A percentile compares a stretch with the other conserved stretches of the same genome.
Evolutionary conservation across 2,113 vertebrate species (phyloP).

Genomic region (Rhinoptilus africanus): DNA sequence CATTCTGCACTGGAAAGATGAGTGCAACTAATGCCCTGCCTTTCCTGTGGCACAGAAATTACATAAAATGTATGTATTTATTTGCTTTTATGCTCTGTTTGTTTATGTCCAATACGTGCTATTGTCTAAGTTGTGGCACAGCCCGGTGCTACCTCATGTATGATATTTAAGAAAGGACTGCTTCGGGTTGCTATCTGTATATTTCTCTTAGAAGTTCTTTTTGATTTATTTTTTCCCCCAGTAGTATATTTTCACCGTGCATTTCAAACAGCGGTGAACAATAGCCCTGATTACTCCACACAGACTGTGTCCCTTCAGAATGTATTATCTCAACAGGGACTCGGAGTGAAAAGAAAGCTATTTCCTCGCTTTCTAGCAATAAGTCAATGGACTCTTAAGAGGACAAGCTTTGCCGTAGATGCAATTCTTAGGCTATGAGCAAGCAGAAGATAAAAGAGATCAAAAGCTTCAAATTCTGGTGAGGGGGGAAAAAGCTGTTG

Average conservation of each 20-base stretch:
- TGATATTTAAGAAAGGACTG: neutral
- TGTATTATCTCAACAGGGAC: constrained; percentile 52
- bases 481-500: constrained; percentile 12
- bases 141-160: neutral
- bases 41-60: neutral
- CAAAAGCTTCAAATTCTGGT: constrained; percentile 53
- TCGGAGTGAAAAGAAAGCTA: constrained; percentile 58
- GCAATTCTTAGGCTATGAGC: constrained; percentile 52
- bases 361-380: constrained; percentile 64
- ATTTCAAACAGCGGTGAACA: constrained; percentile 62
- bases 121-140: neutral
- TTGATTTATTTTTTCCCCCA: neutral
- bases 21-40: neutral
- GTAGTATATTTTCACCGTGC: constrained; percentile 35
- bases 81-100: neutral
- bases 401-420: constrained; percentile 54
- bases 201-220: neutral
- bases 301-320: constrained; percentile 60
- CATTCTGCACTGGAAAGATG: neutral
- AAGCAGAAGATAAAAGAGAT: constrained; percentile 61
- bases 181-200: neutral
- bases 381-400: constrained; percentile 59
- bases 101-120: neutral
- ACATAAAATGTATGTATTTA: neutral
- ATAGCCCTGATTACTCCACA: constrained; percentile 29